phyloP scores from a whole-genome alignment of 2,797 vertebrate species.

The Phalloptychus januarius region DNA sequence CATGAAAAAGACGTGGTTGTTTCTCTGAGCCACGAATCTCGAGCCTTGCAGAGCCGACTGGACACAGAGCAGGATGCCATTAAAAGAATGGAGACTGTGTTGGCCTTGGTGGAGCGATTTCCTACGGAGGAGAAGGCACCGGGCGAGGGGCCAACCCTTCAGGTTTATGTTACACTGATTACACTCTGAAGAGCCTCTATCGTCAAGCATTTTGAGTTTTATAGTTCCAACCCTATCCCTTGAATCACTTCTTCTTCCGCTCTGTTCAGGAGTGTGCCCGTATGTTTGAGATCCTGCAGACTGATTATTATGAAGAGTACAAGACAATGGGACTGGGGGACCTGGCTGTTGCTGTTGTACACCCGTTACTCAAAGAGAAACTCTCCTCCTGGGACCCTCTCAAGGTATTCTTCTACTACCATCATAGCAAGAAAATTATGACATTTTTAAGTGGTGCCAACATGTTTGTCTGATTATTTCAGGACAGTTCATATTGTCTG shows the following conservation, averaged over 20 bases:
- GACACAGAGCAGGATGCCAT: conserved; percentile 84
- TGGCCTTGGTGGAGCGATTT: conserved; percentile 90
- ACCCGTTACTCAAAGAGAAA: conserved; percentile 91
- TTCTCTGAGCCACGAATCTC: conserved; percentile 90
- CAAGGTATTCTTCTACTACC: conserved; percentile 77
- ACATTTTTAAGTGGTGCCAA: background rate
- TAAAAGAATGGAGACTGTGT: conserved; percentile 87
- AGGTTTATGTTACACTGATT: conserved; percentile 59
- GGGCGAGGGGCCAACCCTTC: conserved; percentile 84
- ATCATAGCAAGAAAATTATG: background rate
- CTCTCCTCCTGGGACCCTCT: conserved; percentile 94
- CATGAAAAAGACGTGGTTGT: conserved; percentile 95
- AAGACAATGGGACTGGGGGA: conserved; percentile 90
- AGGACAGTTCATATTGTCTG: conserved; percentile 90
- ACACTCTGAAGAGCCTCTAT: background rate
- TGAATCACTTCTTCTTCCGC: background rate
- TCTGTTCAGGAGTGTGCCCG: conserved; percentile 84
- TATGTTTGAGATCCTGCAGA: conserved; percentile 91
- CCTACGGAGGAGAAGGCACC: conserved; percentile 83
- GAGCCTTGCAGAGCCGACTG: conserved; percentile 85
- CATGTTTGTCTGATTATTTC: conserved; percentile 16
- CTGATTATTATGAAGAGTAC: conserved; percentile 96
- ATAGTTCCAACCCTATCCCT: background rate
- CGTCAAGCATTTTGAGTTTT: background rate
- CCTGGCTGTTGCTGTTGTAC: conserved; percentile 91